Conservation (phyloP, 2,113 vertebrate genomes). For the Pseudorectes ferrugineus region DNA sequence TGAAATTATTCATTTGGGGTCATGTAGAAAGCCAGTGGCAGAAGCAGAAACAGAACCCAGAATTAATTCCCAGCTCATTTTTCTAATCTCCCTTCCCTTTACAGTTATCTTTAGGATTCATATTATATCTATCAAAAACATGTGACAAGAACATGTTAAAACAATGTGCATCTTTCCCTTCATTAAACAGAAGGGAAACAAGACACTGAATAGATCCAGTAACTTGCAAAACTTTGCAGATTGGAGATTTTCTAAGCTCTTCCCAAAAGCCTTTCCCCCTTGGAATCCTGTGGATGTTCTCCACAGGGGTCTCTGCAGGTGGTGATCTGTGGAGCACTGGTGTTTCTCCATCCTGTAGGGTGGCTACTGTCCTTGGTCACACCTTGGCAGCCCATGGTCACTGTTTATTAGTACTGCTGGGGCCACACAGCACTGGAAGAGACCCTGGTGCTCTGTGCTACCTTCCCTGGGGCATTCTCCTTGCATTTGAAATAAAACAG, state of each 20-base stretch:
- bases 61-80: background rate
- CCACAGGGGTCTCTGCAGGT: fast-evolving
- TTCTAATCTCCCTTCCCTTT: background rate
- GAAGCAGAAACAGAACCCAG: background rate
- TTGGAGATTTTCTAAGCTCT: background rate
- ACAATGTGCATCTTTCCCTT: background rate
- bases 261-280: background rate
- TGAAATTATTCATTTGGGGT: background rate
- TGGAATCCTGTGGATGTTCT: background rate
- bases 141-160: background rate
- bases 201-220: background rate
- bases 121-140: background rate
- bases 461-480: background rate
- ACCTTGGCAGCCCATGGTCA: background rate
- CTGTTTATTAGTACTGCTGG: background rate
- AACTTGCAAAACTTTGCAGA: background rate
- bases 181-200: background rate
- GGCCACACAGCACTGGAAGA: background rate
- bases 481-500: background rate
- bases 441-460: background rate
- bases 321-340: background rate
- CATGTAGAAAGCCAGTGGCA: background rate
- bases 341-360: background rate
- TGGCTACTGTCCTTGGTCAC: background rate
- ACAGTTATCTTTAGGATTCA: background rate